Evolutionary conservation across 1,140 invertebrate species (phyloP).

Genomic region (Zaprionus kolodkinae): DNA sequence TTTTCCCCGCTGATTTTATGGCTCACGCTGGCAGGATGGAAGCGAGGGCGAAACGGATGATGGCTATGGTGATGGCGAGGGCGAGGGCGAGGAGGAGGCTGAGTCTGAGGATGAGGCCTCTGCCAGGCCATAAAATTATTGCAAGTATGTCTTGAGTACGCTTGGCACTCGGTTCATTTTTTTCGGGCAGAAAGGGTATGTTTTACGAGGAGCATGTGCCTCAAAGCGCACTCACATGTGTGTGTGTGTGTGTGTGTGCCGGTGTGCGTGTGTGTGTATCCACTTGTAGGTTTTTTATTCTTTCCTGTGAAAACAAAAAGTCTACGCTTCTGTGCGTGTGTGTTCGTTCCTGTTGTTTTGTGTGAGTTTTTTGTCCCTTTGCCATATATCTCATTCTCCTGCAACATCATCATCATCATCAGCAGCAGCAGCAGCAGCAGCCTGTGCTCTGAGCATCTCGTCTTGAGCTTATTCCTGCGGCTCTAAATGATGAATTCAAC

Average conservation of each 20-base stretch:
- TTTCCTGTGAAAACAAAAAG: conserved; percentile 78
- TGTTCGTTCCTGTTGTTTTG: conserved; percentile 49
- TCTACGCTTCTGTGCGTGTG: conserved; percentile 50
- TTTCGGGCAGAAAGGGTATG: conserved; percentile 63
- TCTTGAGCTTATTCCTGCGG: conserved; percentile 46
- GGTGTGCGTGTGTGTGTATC: conserved; percentile 50
- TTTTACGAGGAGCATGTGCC: conserved; percentile 76
- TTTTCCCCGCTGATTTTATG: conserved; percentile 76
- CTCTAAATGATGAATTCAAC: conserved; percentile 49
- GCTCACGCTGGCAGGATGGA: conserved; percentile 42
- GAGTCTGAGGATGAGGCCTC: conserved; percentile 54
- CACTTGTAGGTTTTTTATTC: conserved; percentile 78
- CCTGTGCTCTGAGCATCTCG: conserved; percentile 33
- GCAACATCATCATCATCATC: conserved; percentile 14
- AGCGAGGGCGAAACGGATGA: not conserved
- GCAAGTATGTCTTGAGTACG: conserved; percentile 81
- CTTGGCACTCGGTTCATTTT: conserved; percentile 73
- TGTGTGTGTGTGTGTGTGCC: conserved; percentile 26
- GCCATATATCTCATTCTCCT: conserved; percentile 31
- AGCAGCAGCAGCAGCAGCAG: too few relatives aligned
- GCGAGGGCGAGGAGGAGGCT: not conserved
- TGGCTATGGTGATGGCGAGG: not conserved
- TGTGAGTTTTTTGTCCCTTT: conserved; percentile 22
- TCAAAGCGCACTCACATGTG: conserved; percentile 61
- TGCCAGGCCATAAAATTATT: conserved; percentile 79